phyloP scores from a whole-genome alignment of 2,797 vertebrate species.

The Florisuga fusca region DNA sequence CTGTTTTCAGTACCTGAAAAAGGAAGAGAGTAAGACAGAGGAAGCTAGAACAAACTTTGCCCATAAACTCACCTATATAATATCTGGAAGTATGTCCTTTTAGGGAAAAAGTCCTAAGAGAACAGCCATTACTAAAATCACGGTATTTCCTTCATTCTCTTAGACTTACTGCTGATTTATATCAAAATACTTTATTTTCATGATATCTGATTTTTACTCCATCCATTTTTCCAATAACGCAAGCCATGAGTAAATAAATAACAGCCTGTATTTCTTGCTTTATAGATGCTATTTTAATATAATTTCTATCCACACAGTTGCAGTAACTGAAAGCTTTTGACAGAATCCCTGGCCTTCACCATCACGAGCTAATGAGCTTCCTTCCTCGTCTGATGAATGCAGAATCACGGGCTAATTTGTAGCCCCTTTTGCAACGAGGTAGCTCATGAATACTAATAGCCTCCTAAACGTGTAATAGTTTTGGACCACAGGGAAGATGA shows the following conservation, averaged over 20 bases:
- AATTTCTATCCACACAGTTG: neutral
- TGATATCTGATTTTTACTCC: neutral
- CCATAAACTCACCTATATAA: conserved; percentile 49
- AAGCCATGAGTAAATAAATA: neutral
- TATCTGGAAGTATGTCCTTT: conserved; percentile 33
- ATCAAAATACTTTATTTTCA: neutral
- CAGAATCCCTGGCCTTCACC: neutral
- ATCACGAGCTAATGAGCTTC: neutral
- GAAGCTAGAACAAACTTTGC: neutral
- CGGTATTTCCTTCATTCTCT: neutral
- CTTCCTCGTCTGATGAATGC: conserved; percentile 11
- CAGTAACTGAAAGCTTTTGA: neutral
- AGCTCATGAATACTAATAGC: conserved; percentile 65
- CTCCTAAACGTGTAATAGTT: conserved; percentile 19
- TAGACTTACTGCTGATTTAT: neutral
- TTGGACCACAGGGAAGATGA: conserved; percentile 33
- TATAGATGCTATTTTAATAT: neutral
- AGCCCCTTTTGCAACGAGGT: conserved; percentile 27
- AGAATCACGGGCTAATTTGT: neutral
- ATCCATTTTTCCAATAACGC: neutral
- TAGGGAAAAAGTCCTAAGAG: neutral
- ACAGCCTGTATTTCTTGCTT: neutral
- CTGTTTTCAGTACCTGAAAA: neutral
- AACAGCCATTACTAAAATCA: conserved; percentile 18
- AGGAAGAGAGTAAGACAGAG: neutral